A percentile compares a stretch with the other conserved stretches of the same genome.
Conservation (phyloP, 2,797 vertebrate genomes). For the Dallia pectoralis region DNA sequence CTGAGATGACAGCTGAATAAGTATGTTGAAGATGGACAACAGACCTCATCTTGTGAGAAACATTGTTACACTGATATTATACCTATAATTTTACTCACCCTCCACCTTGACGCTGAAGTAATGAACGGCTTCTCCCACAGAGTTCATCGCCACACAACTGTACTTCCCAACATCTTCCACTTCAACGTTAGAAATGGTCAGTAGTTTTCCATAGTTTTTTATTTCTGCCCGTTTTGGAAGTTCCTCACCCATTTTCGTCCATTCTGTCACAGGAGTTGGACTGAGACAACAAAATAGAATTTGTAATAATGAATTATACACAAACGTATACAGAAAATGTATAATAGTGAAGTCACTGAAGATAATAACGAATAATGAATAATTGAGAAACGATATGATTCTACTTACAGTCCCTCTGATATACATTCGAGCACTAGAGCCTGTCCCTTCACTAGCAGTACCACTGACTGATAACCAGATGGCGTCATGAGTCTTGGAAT, state of each 20-base stretch:
- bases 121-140: conserved; percentile 74
- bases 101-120: conserved; percentile 84
- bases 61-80: neutral
- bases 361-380: too few species aligned
- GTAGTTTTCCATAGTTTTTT: conserved; percentile 76
- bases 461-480: conserved; percentile 73
- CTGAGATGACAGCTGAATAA: too few species aligned
- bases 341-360: neutral
- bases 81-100: conserved; percentile 71
- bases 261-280: conserved; percentile 84
- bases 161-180: conserved; percentile 83
- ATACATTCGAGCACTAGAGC: conserved; percentile 88
- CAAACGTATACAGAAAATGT: neutral
- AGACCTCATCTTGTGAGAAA: neutral
- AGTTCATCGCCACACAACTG: conserved; percentile 83
- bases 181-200: conserved; percentile 79
- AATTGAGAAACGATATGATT: neutral
- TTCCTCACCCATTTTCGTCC: conserved; percentile 77
- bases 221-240: conserved; percentile 61
- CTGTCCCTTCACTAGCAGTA: conserved; percentile 79
- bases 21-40: neutral
- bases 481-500: conserved; percentile 85
- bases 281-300: conserved; percentile 55
- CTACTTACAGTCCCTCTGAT: conserved; percentile 90
- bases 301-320: neutral